These are phyloP conservation scores for Rhagium mordax DNA, from an alignment of 2,888 invertebrate species.

Conservation along the genomic window DNA sequence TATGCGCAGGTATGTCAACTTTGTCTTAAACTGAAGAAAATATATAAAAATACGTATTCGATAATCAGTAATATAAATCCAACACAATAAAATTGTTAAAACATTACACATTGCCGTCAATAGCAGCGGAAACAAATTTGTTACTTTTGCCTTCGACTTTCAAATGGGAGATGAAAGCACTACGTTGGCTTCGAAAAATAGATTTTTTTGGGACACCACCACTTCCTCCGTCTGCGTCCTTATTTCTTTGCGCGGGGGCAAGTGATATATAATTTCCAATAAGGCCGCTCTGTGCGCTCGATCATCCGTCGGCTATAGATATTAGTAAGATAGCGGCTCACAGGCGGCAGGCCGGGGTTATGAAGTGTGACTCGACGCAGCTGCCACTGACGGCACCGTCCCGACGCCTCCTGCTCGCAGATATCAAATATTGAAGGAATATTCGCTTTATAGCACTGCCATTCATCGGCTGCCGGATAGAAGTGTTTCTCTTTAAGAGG, in stretches of 20 bases:
- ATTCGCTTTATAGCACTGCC: constrained; percentile 48
- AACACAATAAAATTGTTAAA: no score
- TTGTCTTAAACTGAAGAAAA: no score
- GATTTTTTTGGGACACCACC: no score
- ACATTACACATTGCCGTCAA: no score
- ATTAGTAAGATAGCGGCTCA: constrained; percentile 60
- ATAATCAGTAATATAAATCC: no score
- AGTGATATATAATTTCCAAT: constrained; percentile 64
- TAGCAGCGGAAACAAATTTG: no score
- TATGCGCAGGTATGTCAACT: no score
- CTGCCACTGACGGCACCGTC: constrained; percentile 66
- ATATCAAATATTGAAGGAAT: constrained; percentile 69
- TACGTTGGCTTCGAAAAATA: no score
- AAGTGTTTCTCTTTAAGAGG: constrained; percentile 24
- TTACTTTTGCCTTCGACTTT: no score
- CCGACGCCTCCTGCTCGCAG: constrained; percentile 44
- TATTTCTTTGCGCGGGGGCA: constrained; percentile 36
- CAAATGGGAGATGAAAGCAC: no score
- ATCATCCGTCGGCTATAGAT: constrained; percentile 61
- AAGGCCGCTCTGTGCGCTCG: constrained; percentile 56
- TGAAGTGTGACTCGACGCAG: constrained; percentile 69
- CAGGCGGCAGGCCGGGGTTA: constrained; percentile 63
- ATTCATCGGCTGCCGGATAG: constrained; percentile 17
- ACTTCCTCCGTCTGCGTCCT: constrained; percentile 19
- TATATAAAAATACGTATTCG: no score